Evolutionary conservation across 2,888 invertebrate genomes (phyloP), one percentile per base, ranked within the genome.

Genomic region (Pollenia amentaria): DNA sequence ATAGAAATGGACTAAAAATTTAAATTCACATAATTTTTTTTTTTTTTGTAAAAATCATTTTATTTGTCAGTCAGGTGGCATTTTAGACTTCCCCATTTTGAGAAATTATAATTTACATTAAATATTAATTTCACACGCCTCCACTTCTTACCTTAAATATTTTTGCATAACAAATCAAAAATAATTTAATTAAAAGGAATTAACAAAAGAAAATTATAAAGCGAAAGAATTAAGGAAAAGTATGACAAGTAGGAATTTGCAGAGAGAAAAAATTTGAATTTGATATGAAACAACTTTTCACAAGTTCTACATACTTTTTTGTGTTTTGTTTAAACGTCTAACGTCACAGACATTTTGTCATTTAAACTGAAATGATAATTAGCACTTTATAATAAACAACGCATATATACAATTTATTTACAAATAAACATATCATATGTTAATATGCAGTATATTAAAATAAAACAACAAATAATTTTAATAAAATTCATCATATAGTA

Each of bases 311-410:
- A 57, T 42, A 64, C 48, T 73, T 55, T 70, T 46, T 46, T 60
- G 11, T 38, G 1, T 55, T 42, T 78, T 46, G 40, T 42, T 55
- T 11, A 11, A 64, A 79, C 11, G 14, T 76, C 53, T 73, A 78
- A 81, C 62, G 69, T 78, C 82, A 82, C 73, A 85, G 67, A 78
- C 81, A 85, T 82, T 69, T 82, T 82, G 81, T 85, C 82, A 82
- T 86, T 82, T 62, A 69, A 82, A 79, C 73, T 75, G 72, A 83
- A 83, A 78, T 70, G 57, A 83, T 79, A 86, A 86, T 86, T 82
- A 86, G 69, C 86, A 82, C 75, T 82, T 86, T 48, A 70, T 70
- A 79, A 70, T 83, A 79, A 82, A 76, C 53, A 62, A 44, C 48
- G 64, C 12, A 73, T 16, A 16, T 18, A 42, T 48, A 42, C 62